A percentile compares a stretch with the other conserved stretches of the same genome.
phyloP scores from a whole-genome alignment of 2,888 invertebrate species.

The Troilus luridus region DNA sequence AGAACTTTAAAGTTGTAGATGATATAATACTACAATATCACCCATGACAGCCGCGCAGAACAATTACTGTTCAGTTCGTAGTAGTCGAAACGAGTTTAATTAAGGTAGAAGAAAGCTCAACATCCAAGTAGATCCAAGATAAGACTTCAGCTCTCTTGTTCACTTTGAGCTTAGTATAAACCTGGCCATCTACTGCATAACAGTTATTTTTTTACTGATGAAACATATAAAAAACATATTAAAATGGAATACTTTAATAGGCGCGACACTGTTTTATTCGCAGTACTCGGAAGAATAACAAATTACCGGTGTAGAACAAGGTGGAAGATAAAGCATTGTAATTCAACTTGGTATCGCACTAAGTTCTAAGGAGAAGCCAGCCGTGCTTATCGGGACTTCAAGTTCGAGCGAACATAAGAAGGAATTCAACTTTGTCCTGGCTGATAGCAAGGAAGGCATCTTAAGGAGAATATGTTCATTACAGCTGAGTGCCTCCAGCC shows the following conservation, averaged over 20 bases:
- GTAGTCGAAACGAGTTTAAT: conserved; percentile 20
- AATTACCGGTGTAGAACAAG: background rate
- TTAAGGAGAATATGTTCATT: background rate
- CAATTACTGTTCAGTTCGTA: background rate
- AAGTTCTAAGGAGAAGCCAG: background rate
- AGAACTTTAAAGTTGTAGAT: too few species aligned
- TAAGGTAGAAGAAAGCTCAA: conserved; percentile 20
- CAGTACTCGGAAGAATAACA: background rate
- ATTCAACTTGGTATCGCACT: background rate
- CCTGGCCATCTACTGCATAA: background rate
- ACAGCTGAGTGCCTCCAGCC: background rate
- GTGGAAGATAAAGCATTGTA: background rate
- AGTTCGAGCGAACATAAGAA: background rate
- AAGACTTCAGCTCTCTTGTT: background rate
- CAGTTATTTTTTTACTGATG: background rate
- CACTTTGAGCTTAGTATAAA: background rate
- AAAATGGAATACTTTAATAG: background rate
- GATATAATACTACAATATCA: too few species aligned
- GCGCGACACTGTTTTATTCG: background rate
- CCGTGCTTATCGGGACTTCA: background rate
- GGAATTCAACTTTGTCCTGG: background rate
- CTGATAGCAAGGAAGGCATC: background rate
- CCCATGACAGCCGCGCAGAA: background rate
- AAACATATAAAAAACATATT: background rate
- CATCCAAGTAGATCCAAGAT: conserved; percentile 3